A percentile compares a stretch with the other conserved stretches of the same genome.
phyloP scores from a whole-genome alignment of 2,113 vertebrate species.

The Labeo catla region DNA sequence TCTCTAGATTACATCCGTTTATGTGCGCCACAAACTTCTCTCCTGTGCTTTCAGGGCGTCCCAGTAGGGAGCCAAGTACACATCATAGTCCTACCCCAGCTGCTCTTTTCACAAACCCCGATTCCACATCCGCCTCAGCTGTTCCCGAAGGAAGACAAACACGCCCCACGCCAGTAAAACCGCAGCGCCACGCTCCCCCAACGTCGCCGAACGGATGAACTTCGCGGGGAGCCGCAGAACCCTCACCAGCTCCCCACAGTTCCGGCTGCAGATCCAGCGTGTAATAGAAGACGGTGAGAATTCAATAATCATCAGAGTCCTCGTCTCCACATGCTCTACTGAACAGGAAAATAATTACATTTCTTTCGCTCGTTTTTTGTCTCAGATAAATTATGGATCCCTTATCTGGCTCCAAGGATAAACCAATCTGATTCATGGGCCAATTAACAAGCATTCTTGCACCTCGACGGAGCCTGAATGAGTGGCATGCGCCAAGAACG shows the following conservation, averaged over 20 bases:
- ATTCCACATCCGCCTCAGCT: conserved; percentile 38
- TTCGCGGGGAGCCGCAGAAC: conserved; percentile 24
- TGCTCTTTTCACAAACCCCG: conserved; percentile 44
- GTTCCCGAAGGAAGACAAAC: conserved; percentile 40
- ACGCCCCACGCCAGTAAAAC: conserved; percentile 20
- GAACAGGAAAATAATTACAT: conserved; percentile 52
- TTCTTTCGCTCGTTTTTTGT: conserved; percentile 45
- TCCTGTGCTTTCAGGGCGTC: conserved; percentile 20
- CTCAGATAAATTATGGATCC: conserved; percentile 53
- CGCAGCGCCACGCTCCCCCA: neutral
- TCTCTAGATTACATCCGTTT: conserved; percentile 3
- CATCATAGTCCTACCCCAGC: conserved; percentile 48
- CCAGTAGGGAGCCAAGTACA: conserved; percentile 31
- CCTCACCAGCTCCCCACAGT: conserved; percentile 19
- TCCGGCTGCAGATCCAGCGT: conserved; percentile 5
- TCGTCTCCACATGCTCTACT: conserved; percentile 34
- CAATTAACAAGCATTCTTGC: conserved; percentile 47
- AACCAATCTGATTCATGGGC: conserved; percentile 45
- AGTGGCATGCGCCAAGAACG: neutral
- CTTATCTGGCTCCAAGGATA: conserved; percentile 50
- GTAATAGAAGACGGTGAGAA: conserved; percentile 31
- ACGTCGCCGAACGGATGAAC: neutral
- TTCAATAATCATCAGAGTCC: conserved; percentile 44
- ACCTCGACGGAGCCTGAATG: conserved; percentile 27
- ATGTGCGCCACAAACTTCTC: neutral